Base-by-base conservation (phyloP, 2,113 vertebrate species). In the Heterotis niloticus region DNA sequence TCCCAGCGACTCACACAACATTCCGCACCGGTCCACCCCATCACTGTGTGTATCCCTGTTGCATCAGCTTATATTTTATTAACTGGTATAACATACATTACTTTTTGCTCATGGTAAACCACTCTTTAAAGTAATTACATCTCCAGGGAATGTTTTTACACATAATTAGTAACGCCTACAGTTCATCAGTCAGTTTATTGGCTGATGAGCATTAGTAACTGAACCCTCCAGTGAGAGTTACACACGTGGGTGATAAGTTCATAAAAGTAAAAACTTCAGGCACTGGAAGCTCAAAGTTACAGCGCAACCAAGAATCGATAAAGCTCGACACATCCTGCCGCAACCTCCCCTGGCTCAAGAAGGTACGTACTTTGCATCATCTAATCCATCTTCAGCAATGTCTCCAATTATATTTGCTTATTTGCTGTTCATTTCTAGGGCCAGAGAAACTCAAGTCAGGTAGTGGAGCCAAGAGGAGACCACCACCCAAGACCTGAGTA, bases 401-500 rank as follows among this genome's bases (percentile, higher is more conserved):
- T 20, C 52, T 20, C 51, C 13, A 20, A 34, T 65, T 12, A 24
- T n/a, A 3, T 10, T 28, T 56, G 10, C 18, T 17, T 66, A 24
- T 44, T 5, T 44, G 52, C 20, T 16, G 18, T 56, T 17, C 54
- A 20, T 64, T 78, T 78, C 54, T n/a, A n/a, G 59, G 66, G 44
- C 16, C 26, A 26, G 70, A 68, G 26, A 60, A 10, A 24, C n/a
- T n/a, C n/a, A n/a, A n/a, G 69, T 54, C 54, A 26, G 28, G 16
- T n/a, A 28, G 24, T 51, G 13, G 10, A 28, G n/a, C 29, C 51
- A 11, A 60, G 7, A 79, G 68, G 66, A 71, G 78, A 64, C 67
- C 11, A 72, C 60, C 26, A 73, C 70, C 16, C 70, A 67, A 69
- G 76, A 81, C 28, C 18, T 78, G 52, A 72, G 75, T 65, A 81